These are phyloP conservation scores for Heliothis virescens DNA, from an alignment of 1,140 invertebrate species.

Conservation along the genomic window DNA sequence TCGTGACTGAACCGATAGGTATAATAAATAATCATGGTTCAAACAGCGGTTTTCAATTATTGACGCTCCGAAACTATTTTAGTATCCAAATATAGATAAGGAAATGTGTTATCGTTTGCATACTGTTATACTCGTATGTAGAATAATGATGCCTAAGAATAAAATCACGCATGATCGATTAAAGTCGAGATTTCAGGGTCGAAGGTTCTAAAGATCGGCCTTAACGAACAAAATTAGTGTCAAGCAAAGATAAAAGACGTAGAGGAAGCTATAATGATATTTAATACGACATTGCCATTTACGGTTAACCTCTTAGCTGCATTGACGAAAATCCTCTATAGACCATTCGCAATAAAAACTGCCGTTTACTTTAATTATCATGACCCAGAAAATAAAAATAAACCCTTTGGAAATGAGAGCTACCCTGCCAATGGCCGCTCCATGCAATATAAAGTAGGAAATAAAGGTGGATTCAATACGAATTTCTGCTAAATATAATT, in stretches of 20 bases:
- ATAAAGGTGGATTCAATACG: constrained; percentile 18
- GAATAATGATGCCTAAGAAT: constrained; percentile 28
- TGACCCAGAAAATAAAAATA: not conserved
- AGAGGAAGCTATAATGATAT: constrained; percentile 1
- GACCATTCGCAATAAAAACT: not conserved
- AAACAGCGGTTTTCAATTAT: constrained; percentile 69
- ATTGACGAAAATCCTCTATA: not conserved
- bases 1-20: constrained; percentile 73
- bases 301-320: constrained; percentile 11
- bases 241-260: not conserved
- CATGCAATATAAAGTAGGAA: not conserved
- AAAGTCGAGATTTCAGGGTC: constrained; percentile 22
- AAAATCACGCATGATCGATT: constrained; percentile 41
- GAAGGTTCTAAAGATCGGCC: constrained; percentile 12
- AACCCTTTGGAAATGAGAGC: constrained; percentile 1
- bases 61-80: constrained; percentile 50
- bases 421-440: not conserved
- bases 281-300: not conserved
- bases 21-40: constrained; percentile 66
- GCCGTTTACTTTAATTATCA: constrained; percentile 30
- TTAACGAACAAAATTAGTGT: constrained; percentile 7
- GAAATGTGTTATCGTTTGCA: constrained; percentile 38
- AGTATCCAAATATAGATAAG: constrained; percentile 46
- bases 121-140: not conserved
- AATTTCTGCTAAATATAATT: constrained; percentile 20